These are phyloP conservation scores for Zaprionus tsacasi DNA, from an alignment of 1,140 invertebrate genomes.

Conservation along the genomic window DNA sequence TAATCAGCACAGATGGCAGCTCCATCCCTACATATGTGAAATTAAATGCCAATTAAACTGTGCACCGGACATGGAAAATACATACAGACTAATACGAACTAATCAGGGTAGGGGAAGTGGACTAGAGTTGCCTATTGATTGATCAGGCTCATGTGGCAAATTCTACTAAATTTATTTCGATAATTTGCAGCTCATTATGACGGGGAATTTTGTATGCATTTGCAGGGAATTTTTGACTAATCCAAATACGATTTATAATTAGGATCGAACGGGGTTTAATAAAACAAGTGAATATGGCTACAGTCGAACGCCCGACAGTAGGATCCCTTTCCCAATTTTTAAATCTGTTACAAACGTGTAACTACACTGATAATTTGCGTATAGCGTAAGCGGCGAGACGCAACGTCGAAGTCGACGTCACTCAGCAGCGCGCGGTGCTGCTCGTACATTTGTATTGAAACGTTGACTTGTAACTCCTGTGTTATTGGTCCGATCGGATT, in stretches of 20 bases:
- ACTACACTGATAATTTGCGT: too few relatives aligned
- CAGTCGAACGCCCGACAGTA: too few relatives aligned
- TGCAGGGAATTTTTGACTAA: background rate
- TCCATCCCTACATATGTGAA: slow-evolving; percentile 35
- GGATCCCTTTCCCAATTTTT: too few relatives aligned
- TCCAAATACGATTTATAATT: background rate
- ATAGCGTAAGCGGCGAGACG: too few relatives aligned
- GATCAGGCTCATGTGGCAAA: background rate
- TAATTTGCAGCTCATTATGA: background rate
- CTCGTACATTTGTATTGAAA: too few relatives aligned
- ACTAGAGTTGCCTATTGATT: background rate
- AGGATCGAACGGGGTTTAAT: background rate
- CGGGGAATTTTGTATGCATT: background rate
- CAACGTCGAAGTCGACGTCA: too few relatives aligned
- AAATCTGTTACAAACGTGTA: too few relatives aligned
- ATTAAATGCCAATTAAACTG: slow-evolving; percentile 78
- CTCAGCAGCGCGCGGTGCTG: too few relatives aligned
- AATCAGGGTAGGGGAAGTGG: background rate
- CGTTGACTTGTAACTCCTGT: too few relatives aligned
- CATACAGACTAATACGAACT: slow-evolving; percentile 35
- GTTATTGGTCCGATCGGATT: too few relatives aligned
- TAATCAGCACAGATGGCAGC: slow-evolving; percentile 44
- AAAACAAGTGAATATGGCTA: too few relatives aligned
- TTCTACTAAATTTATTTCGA: background rate
- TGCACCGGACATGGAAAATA: slow-evolving; percentile 44